A percentile compares a stretch with the other conserved stretches of the same genome.
Conservation (phyloP, 2,888 invertebrate genomes). For the Marronus borbonicus region DNA sequence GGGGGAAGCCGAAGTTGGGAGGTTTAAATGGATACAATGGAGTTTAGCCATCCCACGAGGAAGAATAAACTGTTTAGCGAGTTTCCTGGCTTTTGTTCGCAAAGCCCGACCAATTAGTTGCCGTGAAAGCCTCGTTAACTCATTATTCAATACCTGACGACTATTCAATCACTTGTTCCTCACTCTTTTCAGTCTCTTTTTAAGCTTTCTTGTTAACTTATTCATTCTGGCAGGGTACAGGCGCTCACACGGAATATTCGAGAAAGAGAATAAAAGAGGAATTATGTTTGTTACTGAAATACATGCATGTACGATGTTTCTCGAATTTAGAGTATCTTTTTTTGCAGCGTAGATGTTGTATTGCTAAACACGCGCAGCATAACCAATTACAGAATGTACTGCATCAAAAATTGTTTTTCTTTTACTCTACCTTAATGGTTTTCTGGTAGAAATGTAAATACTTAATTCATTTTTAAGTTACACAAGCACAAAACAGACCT, state of each 20-base stretch:
- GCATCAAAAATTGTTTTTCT: too few relatives aligned
- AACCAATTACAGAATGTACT: too few relatives aligned
- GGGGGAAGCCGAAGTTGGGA: conserved; percentile 33
- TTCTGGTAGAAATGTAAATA: too few relatives aligned
- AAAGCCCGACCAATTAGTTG: conserved; percentile 64
- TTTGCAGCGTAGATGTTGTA: too few relatives aligned
- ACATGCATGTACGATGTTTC: conserved; percentile 15
- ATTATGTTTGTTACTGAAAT: conserved; percentile 44
- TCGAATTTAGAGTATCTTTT: neutral
- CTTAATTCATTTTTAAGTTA: too few relatives aligned
- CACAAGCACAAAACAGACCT: too few relatives aligned
- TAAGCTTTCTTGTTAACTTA: conserved; percentile 51
- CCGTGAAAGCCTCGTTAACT: conserved; percentile 64
- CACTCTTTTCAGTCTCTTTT: conserved; percentile 61
- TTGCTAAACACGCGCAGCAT: too few relatives aligned
- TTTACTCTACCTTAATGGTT: too few relatives aligned
- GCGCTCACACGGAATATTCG: conserved; percentile 28
- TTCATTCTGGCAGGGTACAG: conserved; percentile 33
- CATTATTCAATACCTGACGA: conserved; percentile 64
- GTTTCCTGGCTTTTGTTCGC: conserved; percentile 63
- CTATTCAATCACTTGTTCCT: conserved; percentile 63
- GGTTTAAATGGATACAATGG: conserved; percentile 48
- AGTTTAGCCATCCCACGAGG: conserved; percentile 52
- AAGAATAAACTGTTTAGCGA: conserved; percentile 62
- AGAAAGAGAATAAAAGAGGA: conserved; percentile 40